Percentiles rank a stretch among this genome's conserved stretches.
Conservation (phyloP, 2,113 vertebrate genomes). For the Centrocercus urophasianus region DNA sequence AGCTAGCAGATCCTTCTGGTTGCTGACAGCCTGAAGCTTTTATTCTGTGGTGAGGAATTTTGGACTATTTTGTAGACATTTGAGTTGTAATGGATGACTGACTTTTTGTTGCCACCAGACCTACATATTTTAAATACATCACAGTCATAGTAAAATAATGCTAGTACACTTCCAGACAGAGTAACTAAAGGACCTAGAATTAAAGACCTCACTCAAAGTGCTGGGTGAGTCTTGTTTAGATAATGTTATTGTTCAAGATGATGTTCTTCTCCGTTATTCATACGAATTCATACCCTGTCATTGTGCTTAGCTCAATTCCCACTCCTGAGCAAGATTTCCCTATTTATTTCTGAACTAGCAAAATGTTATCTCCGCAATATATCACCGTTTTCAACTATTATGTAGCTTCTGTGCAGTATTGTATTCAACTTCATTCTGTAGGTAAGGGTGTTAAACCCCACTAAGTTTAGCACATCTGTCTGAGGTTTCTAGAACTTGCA, state of each 20-base stretch:
- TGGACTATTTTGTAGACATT: background rate
- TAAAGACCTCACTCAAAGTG: constrained; percentile 1
- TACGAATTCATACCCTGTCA: constrained; percentile 20
- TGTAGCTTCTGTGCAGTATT: background rate
- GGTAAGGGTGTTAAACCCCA: background rate
- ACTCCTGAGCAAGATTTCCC: background rate
- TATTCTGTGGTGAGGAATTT: constrained; percentile 11
- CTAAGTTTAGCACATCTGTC: background rate
- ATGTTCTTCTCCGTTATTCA: background rate
- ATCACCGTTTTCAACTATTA: background rate
- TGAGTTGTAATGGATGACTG: background rate
- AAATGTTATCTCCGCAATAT: background rate
- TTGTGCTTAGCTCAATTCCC: background rate
- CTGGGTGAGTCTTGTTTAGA: background rate
- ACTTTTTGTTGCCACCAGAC: background rate
- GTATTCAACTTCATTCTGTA: fast-evolving
- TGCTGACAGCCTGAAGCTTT: background rate
- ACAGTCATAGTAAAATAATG: background rate
- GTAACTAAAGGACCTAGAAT: constrained; percentile 17
- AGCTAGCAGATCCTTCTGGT: background rate
- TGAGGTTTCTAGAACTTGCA: background rate
- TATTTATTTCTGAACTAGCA: background rate
- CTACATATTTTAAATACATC: background rate
- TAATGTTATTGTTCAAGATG: background rate
- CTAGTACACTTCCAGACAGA: background rate